phyloP scores from a whole-genome alignment of 2,113 vertebrate species.

The Etia nguti region DNA sequence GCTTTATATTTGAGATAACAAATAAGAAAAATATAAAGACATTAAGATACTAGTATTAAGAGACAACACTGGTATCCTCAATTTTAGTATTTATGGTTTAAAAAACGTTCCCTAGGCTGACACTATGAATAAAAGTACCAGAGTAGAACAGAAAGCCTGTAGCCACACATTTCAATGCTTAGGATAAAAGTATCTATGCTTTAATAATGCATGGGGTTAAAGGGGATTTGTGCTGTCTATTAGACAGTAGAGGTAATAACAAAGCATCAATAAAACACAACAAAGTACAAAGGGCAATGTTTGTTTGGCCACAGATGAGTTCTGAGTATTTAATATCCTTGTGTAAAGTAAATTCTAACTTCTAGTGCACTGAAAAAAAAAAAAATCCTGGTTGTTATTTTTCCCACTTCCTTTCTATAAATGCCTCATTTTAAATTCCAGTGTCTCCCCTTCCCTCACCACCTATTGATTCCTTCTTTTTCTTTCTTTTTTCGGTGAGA shows the following conservation, averaged over 20 bases:
- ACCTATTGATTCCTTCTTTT: background rate
- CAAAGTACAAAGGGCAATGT: background rate
- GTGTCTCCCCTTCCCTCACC: background rate
- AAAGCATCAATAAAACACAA: constrained; percentile 29
- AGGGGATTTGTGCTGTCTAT: constrained; percentile 20
- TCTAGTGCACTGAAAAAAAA: no score
- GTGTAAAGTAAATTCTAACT: background rate
- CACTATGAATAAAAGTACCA: background rate
- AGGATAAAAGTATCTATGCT: background rate
- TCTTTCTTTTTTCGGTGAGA: background rate
- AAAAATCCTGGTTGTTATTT: background rate
- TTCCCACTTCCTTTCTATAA: background rate
- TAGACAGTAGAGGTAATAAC: constrained; percentile 15
- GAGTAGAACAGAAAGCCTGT: background rate
- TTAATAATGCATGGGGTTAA: constrained; percentile 50
- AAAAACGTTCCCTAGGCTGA: background rate
- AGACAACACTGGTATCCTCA: background rate
- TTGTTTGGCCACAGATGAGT: background rate
- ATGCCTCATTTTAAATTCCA: background rate
- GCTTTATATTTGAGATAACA: background rate
- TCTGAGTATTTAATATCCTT: background rate
- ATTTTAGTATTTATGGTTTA: background rate
- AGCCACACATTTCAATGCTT: background rate
- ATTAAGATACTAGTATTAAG: background rate
- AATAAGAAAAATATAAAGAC: background rate